Base-by-base conservation (phyloP, 2,113 vertebrate genomes). In the Pachycephala philippinensis region DNA sequence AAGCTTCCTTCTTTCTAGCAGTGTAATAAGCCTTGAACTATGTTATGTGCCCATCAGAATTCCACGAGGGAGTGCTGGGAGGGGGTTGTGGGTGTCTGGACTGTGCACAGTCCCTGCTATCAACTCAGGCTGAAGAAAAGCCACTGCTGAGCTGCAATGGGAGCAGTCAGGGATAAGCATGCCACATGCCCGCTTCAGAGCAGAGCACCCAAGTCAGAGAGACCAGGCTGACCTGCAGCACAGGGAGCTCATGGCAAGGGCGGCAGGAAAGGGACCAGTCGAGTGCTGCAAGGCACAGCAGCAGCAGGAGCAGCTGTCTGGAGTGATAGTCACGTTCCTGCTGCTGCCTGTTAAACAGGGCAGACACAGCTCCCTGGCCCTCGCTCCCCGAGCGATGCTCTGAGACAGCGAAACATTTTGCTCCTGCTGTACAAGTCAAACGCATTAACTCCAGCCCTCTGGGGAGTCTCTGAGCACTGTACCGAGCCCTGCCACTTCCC, bases 151-250 rank as follows among this genome's bases (percentile, higher is more conserved):
- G 39, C 37, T 52, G 77, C 52, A 45, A 0, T 11, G 19, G 69
- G n/a, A 60, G 17, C 0, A 0, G 30, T 27, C 30, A 20, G 45
- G 37, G 42, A 15, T 45, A 18, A 66, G 53, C 13, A 27, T 2
- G 2, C 27, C 49, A 24, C 1, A 0, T 6, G 40, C 14, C 26
- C 52, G 0, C 0, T 7, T 28, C 52, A 18, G 33, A 40, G 44
- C 47, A 50, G 53, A 49, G 30, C 23, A 11, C 26, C 4, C 4
- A 2, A n/a, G 9, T 9, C 47, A 82, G 47, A 52, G 66, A 77
- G 28, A 37, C 5, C 44, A 31, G 33, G 3, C 59, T 59, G 10
- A 9, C 2, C 10, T 17, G 1, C 37, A 27, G 59, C 2, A 0
- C 66, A 9, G 23, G 60, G 52, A 27, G 77, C 84, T 74, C 20